phyloP scores from a whole-genome alignment of 2,113 vertebrate genomes.

The Rhea americana region DNA sequence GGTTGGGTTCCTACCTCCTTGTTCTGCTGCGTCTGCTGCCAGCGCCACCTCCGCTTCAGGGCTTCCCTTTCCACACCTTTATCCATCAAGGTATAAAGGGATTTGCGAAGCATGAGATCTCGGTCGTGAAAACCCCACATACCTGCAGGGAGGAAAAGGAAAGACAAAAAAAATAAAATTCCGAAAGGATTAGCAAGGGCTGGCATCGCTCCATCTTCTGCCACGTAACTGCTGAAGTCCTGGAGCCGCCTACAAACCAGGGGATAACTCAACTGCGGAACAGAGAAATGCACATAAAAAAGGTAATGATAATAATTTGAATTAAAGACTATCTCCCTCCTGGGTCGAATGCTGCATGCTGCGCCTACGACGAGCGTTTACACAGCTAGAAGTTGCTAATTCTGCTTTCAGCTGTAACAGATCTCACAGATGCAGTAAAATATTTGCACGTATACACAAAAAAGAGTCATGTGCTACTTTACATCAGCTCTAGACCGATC shows the following conservation, averaged over 20 bases:
- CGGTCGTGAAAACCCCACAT: slow-evolving; percentile 99
- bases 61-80: slow-evolving; percentile 89
- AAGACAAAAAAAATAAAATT: neutral
- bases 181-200: neutral
- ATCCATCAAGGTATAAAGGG: slow-evolving; percentile 91
- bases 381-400: fast-evolving
- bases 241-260: fast-evolving
- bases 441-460: too few species aligned
- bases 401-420: neutral
- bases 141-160: slow-evolving; percentile 67
- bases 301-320: too few species aligned
- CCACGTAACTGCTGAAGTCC: neutral
- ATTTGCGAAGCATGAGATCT: slow-evolving; percentile 92
- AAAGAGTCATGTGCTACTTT: neutral
- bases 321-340: neutral
- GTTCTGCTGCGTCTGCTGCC: slow-evolving; percentile 98
- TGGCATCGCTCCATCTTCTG: neutral
- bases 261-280: fast-evolving
- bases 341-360: fast-evolving
- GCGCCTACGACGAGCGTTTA: fast-evolving
- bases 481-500: too few species aligned
- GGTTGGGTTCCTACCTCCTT: slow-evolving; percentile 84
- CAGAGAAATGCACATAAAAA: neutral
- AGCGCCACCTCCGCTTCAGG: slow-evolving; percentile 90
- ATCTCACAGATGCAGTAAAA: neutral